Evolutionary conservation across 2,888 invertebrate species (phyloP).

Genomic region (Tyria jacobaeae): DNA sequence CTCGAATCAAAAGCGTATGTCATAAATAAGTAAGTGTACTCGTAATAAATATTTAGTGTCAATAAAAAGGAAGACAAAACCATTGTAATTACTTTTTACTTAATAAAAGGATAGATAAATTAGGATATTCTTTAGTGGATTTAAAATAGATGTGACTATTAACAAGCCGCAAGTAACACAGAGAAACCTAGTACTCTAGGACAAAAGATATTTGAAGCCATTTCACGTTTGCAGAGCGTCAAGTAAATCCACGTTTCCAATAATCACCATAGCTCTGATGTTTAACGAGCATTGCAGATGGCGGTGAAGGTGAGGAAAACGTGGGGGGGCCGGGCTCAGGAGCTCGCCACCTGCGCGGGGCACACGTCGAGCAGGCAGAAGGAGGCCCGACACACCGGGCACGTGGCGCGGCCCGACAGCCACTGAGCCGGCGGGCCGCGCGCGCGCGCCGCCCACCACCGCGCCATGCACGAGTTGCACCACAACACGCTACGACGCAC

Average conservation of each 20-base stretch:
- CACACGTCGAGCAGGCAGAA: conserved; percentile 96
- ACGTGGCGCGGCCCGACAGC: conserved; percentile 93
- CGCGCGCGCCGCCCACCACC: conserved; percentile 96
- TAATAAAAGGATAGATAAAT: too few relatives aligned
- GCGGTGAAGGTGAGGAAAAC: conserved; percentile 13
- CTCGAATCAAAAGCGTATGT: too few relatives aligned
- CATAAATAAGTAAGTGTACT: too few relatives aligned
- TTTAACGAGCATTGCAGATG: conserved; percentile 10
- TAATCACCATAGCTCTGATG: too few relatives aligned
- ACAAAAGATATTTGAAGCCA: not conserved
- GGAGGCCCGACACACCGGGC: conserved; percentile 94
- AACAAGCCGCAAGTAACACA: not conserved
- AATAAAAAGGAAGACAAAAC: too few relatives aligned
- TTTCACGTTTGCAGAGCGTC: not conserved
- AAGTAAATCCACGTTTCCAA: not conserved
- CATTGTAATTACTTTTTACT: too few relatives aligned
- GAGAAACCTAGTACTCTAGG: not conserved
- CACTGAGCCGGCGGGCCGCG: conserved; percentile 90
- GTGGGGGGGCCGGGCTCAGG: conserved; percentile 21
- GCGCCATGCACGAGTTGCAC: conserved; percentile 94
- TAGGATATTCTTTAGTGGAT: not conserved
- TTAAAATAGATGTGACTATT: not conserved
- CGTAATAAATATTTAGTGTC: too few relatives aligned
- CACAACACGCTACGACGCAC: conserved; percentile 90
- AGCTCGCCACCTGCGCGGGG: conserved; percentile 59